Base-by-base conservation (phyloP, 2,797 vertebrate species). In the Cuniculus paca region DNA sequence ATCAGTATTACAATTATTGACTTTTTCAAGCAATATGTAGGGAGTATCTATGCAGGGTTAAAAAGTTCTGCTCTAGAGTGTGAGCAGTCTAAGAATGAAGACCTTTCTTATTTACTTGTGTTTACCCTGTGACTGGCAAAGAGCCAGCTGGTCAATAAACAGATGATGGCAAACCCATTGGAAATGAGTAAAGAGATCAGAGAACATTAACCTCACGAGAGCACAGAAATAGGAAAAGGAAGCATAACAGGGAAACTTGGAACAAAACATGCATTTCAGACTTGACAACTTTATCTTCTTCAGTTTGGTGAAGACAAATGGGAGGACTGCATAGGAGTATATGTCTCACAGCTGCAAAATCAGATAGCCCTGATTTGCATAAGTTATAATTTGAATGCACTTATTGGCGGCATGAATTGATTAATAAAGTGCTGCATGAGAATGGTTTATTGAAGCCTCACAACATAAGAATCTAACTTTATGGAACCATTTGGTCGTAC, bases 281-380 rank as follows among this genome's bases (percentile, higher is more conserved):
- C 58, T 82, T 90, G 60, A 80, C 45, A 87, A 72, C 19, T 63
- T 88, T 86, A 84, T 70, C 36, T 45, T 95, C 36, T 84, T 56
- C 19, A 39, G 60, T 88, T 90, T 85, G 63, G 39, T 85, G 85
- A 93, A 63, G 52, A 77, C 65, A 48, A n/a, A 56, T 50, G 28
- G 34, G 85, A 92, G 31, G 75, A 48, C 26, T 36, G 6, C 19
- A 1, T 42, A 39, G 36, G 83, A 36, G 22, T 75, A 17, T 61
- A 34, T 94, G 39, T 61, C 11, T 92, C 70, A 65, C 48, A 96
- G 82, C 54, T 70, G 65, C 56, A 94, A 96, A 94, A 95, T 95
- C 22, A 26, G 63, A 91, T 60, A 80, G 42, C 42, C 79, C 45
- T 83, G 31, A 90, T 95, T 87, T 94, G 52, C 54, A 45, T 63